A percentile compares a stretch with the other conserved stretches of the same genome.
Conservation (phyloP, 2,797 vertebrate genomes). For the Darevskia nairensis region DNA sequence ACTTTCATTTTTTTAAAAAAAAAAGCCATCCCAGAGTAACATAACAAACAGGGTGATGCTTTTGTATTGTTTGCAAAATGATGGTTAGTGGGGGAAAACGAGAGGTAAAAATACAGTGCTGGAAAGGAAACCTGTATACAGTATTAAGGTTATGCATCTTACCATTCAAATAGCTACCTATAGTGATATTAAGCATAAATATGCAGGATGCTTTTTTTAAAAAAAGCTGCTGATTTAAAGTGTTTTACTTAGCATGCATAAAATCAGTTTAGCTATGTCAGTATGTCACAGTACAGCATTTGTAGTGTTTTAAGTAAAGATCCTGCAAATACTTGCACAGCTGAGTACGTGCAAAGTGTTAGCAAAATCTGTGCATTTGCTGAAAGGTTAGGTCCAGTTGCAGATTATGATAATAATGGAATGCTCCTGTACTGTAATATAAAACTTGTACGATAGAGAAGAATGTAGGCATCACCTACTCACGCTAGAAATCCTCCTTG, state of each 20-base stretch:
- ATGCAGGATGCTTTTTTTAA: constrained; percentile 10
- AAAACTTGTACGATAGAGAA: background rate
- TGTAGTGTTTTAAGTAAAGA: background rate
- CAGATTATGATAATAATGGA: background rate
- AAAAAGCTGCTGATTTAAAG: background rate
- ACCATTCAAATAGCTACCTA: constrained; percentile 4
- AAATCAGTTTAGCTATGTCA: background rate
- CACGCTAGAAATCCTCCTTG: background rate
- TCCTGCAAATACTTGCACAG: background rate
- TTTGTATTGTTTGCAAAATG: too few species aligned
- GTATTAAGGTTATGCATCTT: constrained; percentile 4
- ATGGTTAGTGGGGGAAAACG: background rate
- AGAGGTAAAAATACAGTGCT: background rate
- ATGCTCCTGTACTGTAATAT: background rate
- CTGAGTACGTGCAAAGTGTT: constrained; percentile 44
- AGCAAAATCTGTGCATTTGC: constrained; percentile 51
- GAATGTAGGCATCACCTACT: background rate
- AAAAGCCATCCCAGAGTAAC: constrained; percentile 18
- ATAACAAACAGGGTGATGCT: background rate
- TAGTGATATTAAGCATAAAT: background rate
- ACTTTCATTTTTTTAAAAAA: background rate
- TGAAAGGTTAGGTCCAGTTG: background rate
- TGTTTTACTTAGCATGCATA: background rate
- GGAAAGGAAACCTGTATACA: background rate
- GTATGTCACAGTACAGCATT: background rate